Evolutionary conservation across 2,113 vertebrate species (phyloP), one percentile per base, ranked within the genome.

Genomic region (Eurystomus gularis): DNA sequence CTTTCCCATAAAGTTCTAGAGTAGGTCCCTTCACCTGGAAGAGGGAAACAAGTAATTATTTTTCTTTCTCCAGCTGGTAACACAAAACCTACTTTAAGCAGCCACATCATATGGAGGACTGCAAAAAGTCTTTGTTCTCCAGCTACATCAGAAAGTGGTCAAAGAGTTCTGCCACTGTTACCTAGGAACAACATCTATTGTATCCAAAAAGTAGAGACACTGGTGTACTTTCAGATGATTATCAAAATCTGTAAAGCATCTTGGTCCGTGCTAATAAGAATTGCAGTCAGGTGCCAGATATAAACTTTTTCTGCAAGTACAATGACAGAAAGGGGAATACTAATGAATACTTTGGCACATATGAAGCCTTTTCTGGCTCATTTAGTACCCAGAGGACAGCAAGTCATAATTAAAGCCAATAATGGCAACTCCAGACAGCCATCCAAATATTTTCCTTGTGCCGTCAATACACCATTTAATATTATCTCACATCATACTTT

Each of bases 391-490:
- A 96, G 96, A 97, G 98, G 97, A 98, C 92, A 97, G 95, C 81
- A 97, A 97, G 94, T 97, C 97, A 94, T 98, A 98, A 98, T 97
- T 97, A 98, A 97, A 98, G 95, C 96, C 97, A 98, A 97, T 98
- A 97, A 98, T 97, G 97, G 97, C 96, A 98, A 98, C 95, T 97
- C 96, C 97, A 98, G 97, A 98, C 96, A 96, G 95, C 92, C 96
- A 94, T 96, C 93, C 97, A 98, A 98, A 98, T 98, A 97, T 87
- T 97, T 98, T 98, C 96, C 96, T 97, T 86, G 92, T 97, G 95
- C 93, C 35, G 97, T 97, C 97, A 97, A 97, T 94, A 94, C 93
- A 95, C 96, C 88, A 0, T 91, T 97, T 97, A 94, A 90, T 96
- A 97, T 97, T 96, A 97, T 96, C 97, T 97, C 97, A 97, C 95